Conservation (phyloP, 35 echinoderm and acorn worm genomes). For the Hemicentrotus pulcherrimus region DNA sequence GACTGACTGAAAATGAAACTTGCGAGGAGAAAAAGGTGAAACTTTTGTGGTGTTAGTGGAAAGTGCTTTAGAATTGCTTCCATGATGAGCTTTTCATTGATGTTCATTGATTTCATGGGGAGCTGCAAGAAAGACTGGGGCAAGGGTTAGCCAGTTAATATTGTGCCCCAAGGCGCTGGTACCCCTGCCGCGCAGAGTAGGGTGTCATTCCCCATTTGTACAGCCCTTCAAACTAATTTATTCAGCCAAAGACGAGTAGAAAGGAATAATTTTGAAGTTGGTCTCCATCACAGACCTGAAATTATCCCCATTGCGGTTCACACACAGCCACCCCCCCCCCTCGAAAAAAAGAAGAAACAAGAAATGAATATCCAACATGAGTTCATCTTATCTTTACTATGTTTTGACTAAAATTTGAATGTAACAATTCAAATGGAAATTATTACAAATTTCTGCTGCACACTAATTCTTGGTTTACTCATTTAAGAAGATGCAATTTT, state of each 20-base stretch:
- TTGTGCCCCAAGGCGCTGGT: background rate
- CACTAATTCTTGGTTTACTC: too few species aligned
- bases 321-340: too few species aligned
- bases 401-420: too few species aligned
- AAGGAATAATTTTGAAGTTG: background rate
- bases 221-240: background rate
- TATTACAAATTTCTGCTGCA: too few species aligned
- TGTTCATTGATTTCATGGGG: conserved; percentile 6
- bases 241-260: background rate
- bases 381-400: too few species aligned
- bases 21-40: background rate
- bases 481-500: too few species aligned
- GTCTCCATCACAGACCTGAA: background rate
- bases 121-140: background rate
- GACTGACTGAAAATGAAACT: background rate
- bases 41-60: background rate
- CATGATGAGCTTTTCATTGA: background rate
- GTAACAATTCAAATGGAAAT: too few species aligned
- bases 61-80: background rate
- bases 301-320: background rate
- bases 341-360: too few species aligned
- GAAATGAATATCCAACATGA: too few species aligned
- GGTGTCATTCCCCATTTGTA: background rate
- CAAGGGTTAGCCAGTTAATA: background rate
- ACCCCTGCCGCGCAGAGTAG: background rate